Conservation (phyloP, 2,113 vertebrate species). For the Marcusenius ussheri region DNA sequence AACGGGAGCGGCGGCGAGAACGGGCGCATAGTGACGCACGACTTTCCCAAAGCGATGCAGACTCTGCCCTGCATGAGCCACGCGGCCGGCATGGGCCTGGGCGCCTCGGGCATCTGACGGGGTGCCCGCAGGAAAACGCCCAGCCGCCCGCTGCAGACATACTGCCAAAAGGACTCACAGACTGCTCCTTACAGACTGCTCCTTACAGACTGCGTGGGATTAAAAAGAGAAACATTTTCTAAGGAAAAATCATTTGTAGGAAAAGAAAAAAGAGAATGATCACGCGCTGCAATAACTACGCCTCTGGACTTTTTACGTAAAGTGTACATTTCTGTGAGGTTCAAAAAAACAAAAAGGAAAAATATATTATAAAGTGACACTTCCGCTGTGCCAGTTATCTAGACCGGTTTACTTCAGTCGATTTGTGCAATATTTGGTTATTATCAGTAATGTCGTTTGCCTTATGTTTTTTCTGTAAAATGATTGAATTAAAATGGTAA, state of each 20-base stretch:
- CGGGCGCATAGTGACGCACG: constrained; percentile 91
- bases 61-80: constrained; percentile 97
- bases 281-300: constrained; percentile 62
- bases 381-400: constrained; percentile 53
- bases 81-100: constrained; percentile 90
- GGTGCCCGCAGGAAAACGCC: neutral
- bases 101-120: constrained; percentile 91
- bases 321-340: constrained; percentile 45
- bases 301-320: constrained; percentile 34
- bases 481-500: constrained; percentile 24
- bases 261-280: constrained; percentile 26
- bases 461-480: constrained; percentile 36
- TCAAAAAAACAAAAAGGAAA: constrained; percentile 30
- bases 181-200: constrained; percentile 37
- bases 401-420: constrained; percentile 57
- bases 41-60: constrained; percentile 95
- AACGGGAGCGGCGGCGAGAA: constrained; percentile 85
- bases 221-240: constrained; percentile 44
- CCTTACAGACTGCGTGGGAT: constrained; percentile 35
- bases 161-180: constrained; percentile 74
- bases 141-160: constrained; percentile 56
- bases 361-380: constrained; percentile 34
- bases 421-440: constrained; percentile 56
- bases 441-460: constrained; percentile 35
- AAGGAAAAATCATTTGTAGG: constrained; percentile 21